Conservation (phyloP, 2,113 vertebrate genomes). For the Xenopus laevis region DNA sequence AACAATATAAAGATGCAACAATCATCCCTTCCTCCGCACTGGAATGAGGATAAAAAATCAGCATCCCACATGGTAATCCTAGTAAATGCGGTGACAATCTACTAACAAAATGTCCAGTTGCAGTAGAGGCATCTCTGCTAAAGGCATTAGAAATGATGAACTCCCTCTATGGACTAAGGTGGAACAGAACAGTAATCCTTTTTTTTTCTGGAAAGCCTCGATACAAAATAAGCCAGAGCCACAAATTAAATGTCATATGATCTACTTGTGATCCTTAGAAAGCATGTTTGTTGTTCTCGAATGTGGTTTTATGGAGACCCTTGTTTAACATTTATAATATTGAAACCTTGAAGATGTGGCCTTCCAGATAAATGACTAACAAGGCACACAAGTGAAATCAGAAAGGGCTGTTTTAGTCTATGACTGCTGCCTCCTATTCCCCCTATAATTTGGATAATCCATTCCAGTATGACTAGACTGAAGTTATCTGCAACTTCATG, state of each 20-base stretch:
- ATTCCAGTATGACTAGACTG: too few relatives aligned
- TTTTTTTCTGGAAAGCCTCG: slow-evolving; percentile 59
- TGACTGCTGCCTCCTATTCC: too few relatives aligned
- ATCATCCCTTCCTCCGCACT: slow-evolving; percentile 52
- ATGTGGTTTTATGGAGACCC: too few relatives aligned
- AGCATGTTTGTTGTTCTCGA: slow-evolving; percentile 12
- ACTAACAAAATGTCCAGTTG: slow-evolving; percentile 58
- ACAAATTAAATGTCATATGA: slow-evolving; percentile 63
- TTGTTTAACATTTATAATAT: too few relatives aligned
- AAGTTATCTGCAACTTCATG: too few relatives aligned
- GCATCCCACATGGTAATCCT: slow-evolving; percentile 63
- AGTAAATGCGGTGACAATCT: slow-evolving; percentile 54
- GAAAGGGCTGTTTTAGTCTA: too few relatives aligned
- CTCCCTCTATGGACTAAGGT: slow-evolving; percentile 53
- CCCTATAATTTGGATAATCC: too few relatives aligned
- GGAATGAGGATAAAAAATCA: slow-evolving; percentile 59
- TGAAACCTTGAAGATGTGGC: too few relatives aligned
- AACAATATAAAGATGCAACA: slow-evolving; percentile 49
- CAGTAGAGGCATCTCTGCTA: slow-evolving; percentile 46
- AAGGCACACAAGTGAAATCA: too few relatives aligned
- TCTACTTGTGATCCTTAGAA: slow-evolving; percentile 63
- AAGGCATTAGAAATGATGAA: slow-evolving; percentile 66
- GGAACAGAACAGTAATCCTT: slow-evolving; percentile 57
- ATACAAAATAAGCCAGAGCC: slow-evolving; percentile 63
- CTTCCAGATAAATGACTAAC: too few relatives aligned